phyloP scores from a whole-genome alignment of 2,113 vertebrate genomes.

The Tursiops truncatus region DNA sequence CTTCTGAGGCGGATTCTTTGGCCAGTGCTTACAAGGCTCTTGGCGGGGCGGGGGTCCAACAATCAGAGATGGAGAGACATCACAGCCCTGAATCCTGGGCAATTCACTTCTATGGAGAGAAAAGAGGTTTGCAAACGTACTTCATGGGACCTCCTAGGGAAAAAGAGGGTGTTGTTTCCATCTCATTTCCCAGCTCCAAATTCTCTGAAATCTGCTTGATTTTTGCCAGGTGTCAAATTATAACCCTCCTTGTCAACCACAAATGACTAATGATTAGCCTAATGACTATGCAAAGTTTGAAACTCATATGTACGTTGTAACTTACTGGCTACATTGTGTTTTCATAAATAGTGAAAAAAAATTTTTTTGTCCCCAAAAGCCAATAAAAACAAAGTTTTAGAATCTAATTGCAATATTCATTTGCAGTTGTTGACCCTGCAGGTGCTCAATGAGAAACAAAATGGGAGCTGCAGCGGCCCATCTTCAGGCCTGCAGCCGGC shows the following conservation, averaged over 20 bases:
- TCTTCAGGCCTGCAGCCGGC: neutral
- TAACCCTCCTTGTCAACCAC: slow-evolving; percentile 68
- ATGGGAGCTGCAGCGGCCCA: neutral
- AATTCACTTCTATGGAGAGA: slow-evolving; percentile 39
- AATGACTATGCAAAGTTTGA: slow-evolving; percentile 69
- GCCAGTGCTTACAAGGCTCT: slow-evolving; percentile 10
- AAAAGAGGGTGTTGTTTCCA: slow-evolving; percentile 72
- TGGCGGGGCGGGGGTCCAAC: neutral
- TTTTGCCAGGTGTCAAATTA: slow-evolving; percentile 80
- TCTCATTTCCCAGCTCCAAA: slow-evolving; percentile 70
- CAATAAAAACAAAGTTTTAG: slow-evolving; percentile 69
- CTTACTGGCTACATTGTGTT: slow-evolving; percentile 58
- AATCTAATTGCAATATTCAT: slow-evolving; percentile 18
- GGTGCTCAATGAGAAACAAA: slow-evolving; percentile 30
- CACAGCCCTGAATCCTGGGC: neutral
- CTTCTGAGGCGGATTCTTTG: slow-evolving; percentile 53
- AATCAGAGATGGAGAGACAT: slow-evolving; percentile 29
- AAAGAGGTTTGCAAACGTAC: slow-evolving; percentile 62
- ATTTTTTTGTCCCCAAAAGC: neutral
- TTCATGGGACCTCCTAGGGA: slow-evolving; percentile 74
- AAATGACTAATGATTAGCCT: slow-evolving; percentile 74
- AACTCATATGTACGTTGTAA: slow-evolving; percentile 65
- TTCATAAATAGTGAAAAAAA: slow-evolving; percentile 57
- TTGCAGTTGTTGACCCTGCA: slow-evolving; percentile 42
- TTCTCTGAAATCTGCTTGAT: slow-evolving; percentile 72